A percentile compares a stretch with the other conserved stretches of the same genome.
Conservation (phyloP, 2,797 vertebrate species). For the Sebastes itinus region DNA sequence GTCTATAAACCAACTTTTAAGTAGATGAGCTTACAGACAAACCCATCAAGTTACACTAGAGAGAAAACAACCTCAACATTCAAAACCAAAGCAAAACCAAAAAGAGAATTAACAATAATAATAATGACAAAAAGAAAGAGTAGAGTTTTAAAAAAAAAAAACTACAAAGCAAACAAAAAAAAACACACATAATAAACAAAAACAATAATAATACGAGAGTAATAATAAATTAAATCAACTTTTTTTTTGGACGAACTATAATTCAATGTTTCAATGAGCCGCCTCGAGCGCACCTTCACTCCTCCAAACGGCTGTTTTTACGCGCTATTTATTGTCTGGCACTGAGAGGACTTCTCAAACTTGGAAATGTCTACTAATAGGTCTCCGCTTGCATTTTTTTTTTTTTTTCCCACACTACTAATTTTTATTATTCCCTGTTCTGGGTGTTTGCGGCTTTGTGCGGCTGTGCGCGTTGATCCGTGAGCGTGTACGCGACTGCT, state of each 20-base stretch:
- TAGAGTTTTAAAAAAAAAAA: accelerated
- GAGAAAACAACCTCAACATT: too few relatives aligned
- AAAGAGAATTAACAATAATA: too few relatives aligned
- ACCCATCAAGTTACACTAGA: too few relatives aligned
- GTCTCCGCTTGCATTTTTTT: background rate
- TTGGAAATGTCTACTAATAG: conserved; percentile 49
- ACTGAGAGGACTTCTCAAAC: conserved; percentile 32
- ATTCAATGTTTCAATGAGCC: conserved; percentile 58
- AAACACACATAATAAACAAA: too few relatives aligned
- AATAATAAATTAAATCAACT: too few relatives aligned
- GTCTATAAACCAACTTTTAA: too few relatives aligned
- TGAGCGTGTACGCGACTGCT: conserved; percentile 1
- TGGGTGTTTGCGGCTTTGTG: conserved; percentile 5
- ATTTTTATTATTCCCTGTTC: conserved; percentile 46
- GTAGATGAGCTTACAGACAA: too few relatives aligned
- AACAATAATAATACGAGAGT: too few relatives aligned
- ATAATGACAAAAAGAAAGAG: too few relatives aligned
- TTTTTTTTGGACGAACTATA: conserved; percentile 24
- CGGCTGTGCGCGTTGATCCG: background rate
- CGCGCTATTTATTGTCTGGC: conserved; percentile 38
- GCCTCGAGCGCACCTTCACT: conserved; percentile 41
- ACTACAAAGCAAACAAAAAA: too few relatives aligned
- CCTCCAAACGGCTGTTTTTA: conserved; percentile 38
- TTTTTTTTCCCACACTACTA: background rate
- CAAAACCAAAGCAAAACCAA: too few relatives aligned